These are phyloP conservation scores for Acropora yongei DNA, from an alignment of 64 coral and sea anemone species.

Conservation along the genomic window DNA sequence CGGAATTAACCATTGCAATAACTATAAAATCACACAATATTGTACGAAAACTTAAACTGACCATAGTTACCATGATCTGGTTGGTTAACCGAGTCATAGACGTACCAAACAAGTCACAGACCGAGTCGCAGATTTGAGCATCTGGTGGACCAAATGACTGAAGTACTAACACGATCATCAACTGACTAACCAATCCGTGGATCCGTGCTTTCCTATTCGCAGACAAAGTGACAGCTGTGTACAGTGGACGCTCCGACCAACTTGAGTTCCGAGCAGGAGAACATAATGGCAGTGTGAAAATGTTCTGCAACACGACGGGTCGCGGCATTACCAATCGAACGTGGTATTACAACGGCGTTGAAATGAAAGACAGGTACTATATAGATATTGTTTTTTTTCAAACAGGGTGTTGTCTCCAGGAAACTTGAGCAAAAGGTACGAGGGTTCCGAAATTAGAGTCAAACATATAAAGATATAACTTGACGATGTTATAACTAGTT, in stretches of 20 bases:
- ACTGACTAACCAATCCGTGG: neutral
- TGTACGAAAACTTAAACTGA: neutral
- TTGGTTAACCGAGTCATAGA: neutral
- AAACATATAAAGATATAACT: too few relatives aligned
- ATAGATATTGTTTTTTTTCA: too few relatives aligned
- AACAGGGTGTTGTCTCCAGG: too few relatives aligned
- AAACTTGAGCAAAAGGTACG: too few relatives aligned
- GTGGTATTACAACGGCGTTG: slow-evolving; percentile 32
- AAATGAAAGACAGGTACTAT: slow-evolving; percentile 21
- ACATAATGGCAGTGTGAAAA: neutral
- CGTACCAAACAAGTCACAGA: neutral
- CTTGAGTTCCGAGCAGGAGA: neutral
- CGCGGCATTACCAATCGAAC: neutral
- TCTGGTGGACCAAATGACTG: neutral
- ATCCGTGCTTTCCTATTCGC: neutral
- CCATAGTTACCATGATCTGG: neutral
- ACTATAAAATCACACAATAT: too few relatives aligned
- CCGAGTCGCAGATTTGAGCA: neutral
- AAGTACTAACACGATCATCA: neutral
- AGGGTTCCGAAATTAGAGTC: too few relatives aligned
- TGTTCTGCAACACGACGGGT: slow-evolving; percentile 36
- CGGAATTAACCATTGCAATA: too few relatives aligned
- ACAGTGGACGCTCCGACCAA: neutral
- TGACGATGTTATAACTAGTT: too few relatives aligned
- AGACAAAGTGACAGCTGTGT: slow-evolving; percentile 9